Percentiles rank a stretch among this genome's conserved stretches.
These are phyloP conservation scores for Drosophila persimilis DNA, from an alignment of 1,140 invertebrate species.

Conservation along the genomic window DNA sequence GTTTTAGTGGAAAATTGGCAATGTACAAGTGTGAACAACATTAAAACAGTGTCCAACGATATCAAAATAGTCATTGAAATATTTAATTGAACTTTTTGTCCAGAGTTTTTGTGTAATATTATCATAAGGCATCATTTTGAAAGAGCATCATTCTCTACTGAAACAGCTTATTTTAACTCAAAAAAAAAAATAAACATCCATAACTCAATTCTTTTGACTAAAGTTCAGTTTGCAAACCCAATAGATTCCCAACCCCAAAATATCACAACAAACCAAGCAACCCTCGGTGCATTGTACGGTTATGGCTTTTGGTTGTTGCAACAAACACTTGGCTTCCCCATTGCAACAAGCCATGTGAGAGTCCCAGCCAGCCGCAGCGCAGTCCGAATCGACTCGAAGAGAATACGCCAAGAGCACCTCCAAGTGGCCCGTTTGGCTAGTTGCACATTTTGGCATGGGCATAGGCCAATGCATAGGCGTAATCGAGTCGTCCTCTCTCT, in stretches of 20 bases:
- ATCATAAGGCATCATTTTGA: not conserved
- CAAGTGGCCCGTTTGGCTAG: conserved; percentile 8
- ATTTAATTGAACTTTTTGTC: not conserved
- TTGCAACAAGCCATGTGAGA: conserved; percentile 31
- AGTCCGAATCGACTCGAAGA: conserved; percentile 11
- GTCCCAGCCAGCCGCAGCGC: not conserved
- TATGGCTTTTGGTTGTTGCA: conserved; percentile 40
- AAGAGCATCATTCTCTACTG: not conserved
- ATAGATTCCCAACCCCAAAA: too few species aligned
- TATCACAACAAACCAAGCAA: conserved; percentile 10
- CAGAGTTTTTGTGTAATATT: not conserved
- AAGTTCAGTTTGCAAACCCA: too few species aligned
- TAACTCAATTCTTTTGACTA: too few species aligned
- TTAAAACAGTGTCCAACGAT: too few species aligned
- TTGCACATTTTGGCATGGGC: conserved; percentile 12
- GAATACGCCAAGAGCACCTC: conserved; percentile 5
- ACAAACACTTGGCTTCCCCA: conserved; percentile 54
- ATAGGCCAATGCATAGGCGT: not conserved
- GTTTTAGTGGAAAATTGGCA: too few species aligned
- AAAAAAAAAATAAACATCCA: too few species aligned
- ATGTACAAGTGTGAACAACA: too few species aligned
- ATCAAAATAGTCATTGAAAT: too few species aligned
- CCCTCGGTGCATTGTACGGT: conserved; percentile 50
- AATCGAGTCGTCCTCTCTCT: conserved; percentile 25
- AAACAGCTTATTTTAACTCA: too few species aligned